Percentiles rank a stretch among this genome's conserved stretches.
Evolutionary conservation across 2,888 invertebrate genomes (phyloP).

Genomic region (Lasioglossum oenotherae): DNA sequence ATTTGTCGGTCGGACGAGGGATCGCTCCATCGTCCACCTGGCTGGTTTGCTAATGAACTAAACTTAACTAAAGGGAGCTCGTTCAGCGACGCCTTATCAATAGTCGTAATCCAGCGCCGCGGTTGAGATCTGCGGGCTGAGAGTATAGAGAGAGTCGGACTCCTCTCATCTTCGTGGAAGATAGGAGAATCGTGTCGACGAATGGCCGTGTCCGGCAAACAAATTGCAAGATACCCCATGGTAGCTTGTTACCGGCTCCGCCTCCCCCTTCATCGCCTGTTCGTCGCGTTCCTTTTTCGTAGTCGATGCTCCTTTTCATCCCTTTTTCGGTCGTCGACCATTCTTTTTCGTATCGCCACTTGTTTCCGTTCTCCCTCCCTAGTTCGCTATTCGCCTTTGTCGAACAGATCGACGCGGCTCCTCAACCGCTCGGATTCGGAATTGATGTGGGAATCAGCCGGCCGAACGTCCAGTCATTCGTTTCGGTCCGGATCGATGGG

Average conservation of each 20-base stretch:
- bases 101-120: constrained; percentile 73
- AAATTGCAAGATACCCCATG: constrained; percentile 83
- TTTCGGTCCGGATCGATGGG: constrained; percentile 45
- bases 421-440: constrained; percentile 44
- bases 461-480: constrained; percentile 26
- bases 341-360: constrained; percentile 59
- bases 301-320: constrained; percentile 47
- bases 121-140: constrained; percentile 54
- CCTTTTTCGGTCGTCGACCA: constrained; percentile 48
- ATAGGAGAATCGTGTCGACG: constrained; percentile 83
- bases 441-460: constrained; percentile 74
- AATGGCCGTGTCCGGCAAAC: constrained; percentile 84
- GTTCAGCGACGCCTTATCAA: constrained; percentile 78
- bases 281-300: constrained; percentile 35
- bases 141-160: constrained; percentile 68
- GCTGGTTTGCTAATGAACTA: constrained; percentile 80
- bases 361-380: constrained; percentile 38
- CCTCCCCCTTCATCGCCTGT: background rate
- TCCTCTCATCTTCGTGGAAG: constrained; percentile 79
- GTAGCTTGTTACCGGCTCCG: constrained; percentile 76
- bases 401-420: constrained; percentile 70
- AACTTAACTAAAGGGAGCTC: constrained; percentile 78
- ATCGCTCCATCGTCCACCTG: constrained; percentile 78
- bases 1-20: constrained; percentile 75
- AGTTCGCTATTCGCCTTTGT: constrained; percentile 36